Evolutionary conservation across 2,113 vertebrate genomes (phyloP).

Genomic region (Pantherophis guttatus): DNA sequence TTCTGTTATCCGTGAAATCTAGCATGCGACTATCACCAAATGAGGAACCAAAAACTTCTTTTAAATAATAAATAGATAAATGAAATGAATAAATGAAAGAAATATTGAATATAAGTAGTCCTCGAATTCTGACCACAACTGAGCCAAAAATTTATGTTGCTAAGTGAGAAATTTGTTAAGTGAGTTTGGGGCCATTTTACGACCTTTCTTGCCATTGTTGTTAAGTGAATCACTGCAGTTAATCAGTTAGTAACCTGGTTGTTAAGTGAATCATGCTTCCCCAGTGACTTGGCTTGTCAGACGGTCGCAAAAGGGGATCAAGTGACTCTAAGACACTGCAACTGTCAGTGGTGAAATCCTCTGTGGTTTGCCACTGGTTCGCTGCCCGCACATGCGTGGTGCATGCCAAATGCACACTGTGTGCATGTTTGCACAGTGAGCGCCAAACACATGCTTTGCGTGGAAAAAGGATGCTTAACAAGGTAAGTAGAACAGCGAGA

Average conservation of each 20-base stretch:
- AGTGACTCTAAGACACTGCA: no score
- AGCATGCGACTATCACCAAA: background rate
- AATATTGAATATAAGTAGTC: background rate
- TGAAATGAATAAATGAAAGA: background rate
- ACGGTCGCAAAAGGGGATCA: background rate
- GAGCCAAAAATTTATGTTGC: background rate
- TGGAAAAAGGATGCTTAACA: no score
- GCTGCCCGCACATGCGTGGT: no score
- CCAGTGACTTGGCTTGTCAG: background rate
- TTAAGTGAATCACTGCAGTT: background rate
- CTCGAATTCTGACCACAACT: background rate
- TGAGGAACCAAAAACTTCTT: background rate
- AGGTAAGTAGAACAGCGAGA: no score
- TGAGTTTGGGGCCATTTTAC: background rate
- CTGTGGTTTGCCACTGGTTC: no score
- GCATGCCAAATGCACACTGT: no score
- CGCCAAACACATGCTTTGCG: no score
- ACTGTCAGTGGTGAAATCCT: no score
- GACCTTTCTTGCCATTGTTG: background rate
- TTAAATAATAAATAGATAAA: background rate
- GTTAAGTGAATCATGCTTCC: background rate
- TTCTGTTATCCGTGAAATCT: background rate
- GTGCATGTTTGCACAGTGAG: no score
- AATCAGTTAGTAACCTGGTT: background rate
- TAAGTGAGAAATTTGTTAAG: background rate